Evolutionary conservation across 2,888 invertebrate genomes (phyloP), one percentile per base, ranked within the genome.

Genomic region (Tortricodes alternella): DNA sequence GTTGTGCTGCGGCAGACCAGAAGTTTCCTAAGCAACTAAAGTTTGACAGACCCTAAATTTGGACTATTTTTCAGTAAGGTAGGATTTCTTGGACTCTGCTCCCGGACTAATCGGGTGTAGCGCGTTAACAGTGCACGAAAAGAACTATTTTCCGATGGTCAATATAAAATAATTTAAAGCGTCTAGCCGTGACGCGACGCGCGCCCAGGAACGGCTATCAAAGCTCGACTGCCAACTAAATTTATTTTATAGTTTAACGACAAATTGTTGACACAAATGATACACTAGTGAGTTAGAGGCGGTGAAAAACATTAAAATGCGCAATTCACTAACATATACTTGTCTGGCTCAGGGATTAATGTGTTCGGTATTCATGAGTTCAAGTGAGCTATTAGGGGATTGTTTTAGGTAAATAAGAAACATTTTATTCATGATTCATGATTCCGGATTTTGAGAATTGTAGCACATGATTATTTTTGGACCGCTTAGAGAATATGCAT

Each of bases 241-340:
- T 58, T 58, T 53, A 58, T 58, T 58, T 46, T 48, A 58, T 58
- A 53, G 58, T 53, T 58, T 58, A 58, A 53, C 52, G 58, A 58
- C 58, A 58, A 58, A 58, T 58, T 53, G 58, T 53, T 52, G 53
- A 58, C 58, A 58, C 50, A 58, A 53, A 58, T 58, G 46, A 52
- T 53, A 52, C 46, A 53, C 34, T 52, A 50, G 43, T 50, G 50
- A 56, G 50, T 50, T 56, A 56, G 56, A 50, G 49, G 50, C 49
- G 56, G 43, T 23, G 29, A 49, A 50, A 46, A 56, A 56, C 56
- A 56, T 56, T 44, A 37, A 50, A 43, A 38, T 37, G 37, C 37
- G 37, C 44, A 56, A 32, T 50, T 50, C 35, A 50, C 37, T 23
- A 56, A 38, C 56, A 50, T 44, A 56, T 50, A 56, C 38, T 38